Conservation (phyloP, 2,888 invertebrate species). For the Arge pagana region DNA sequence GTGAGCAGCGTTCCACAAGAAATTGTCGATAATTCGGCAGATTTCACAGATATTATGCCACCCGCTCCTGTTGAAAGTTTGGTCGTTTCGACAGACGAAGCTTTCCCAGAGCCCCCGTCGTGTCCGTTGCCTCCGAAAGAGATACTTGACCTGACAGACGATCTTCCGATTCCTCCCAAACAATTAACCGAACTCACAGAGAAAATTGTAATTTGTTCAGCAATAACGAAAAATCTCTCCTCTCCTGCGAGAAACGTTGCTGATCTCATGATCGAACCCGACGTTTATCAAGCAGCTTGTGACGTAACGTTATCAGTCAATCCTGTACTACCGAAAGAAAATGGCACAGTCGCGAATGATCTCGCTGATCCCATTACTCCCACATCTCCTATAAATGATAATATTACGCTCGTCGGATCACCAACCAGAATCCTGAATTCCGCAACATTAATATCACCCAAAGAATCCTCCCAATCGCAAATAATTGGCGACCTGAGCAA, state of each 20-base stretch:
- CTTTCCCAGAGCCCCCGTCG: not conserved
- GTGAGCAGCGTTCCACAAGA: conserved; percentile 5
- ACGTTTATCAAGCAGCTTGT: not conserved
- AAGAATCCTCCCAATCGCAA: conserved; percentile 19
- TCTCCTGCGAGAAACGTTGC: conserved; percentile 5
- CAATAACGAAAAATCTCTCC: not conserved
- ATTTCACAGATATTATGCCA: conserved; percentile 6
- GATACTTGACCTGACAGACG: not conserved
- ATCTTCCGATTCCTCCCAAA: conserved; percentile 13
- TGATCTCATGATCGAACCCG: conserved; percentile 1
- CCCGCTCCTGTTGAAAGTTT: not conserved
- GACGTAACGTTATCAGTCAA: not conserved
- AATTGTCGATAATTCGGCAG: not conserved
- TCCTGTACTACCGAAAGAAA: conserved; percentile 1
- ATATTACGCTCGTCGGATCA: not conserved
- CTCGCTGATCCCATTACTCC: not conserved
- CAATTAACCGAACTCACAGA: not conserved
- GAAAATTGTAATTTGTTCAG: not conserved
- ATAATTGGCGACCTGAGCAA: conserved; percentile 36
- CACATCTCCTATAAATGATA: conserved; percentile 22
- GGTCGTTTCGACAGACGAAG: not conserved
- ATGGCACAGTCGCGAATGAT: not conserved
- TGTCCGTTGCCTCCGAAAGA: conserved; percentile 7
- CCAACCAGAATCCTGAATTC: too few species aligned
- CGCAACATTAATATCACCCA: conserved; percentile 20